phyloP scores from a whole-genome alignment of 2,888 invertebrate genomes.

The Endomychus coccineus region DNA sequence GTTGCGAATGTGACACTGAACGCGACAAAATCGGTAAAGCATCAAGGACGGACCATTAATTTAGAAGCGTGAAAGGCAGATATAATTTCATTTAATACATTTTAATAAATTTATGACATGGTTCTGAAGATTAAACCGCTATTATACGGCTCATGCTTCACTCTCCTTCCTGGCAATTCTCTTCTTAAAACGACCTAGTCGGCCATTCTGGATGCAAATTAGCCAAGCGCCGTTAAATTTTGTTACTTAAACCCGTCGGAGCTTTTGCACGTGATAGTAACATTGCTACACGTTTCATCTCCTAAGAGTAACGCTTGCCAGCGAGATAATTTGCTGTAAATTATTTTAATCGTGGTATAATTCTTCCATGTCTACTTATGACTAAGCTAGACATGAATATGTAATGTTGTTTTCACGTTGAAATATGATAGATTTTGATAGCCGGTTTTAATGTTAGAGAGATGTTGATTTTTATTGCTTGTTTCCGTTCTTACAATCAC shows the following conservation, averaged over 20 bases:
- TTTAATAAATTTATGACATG: constrained; percentile 43
- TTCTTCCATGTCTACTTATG: no score
- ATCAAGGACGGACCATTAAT: constrained; percentile 20
- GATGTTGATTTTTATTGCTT: no score
- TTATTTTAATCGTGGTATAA: no score
- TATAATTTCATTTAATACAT: constrained; percentile 42
- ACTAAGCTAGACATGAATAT: no score
- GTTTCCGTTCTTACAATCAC: no score
- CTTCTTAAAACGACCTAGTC: constrained; percentile 36
- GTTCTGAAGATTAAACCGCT: constrained; percentile 40
- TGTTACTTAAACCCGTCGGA: constrained; percentile 32
- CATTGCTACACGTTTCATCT: constrained; percentile 30
- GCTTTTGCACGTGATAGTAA: constrained; percentile 34
- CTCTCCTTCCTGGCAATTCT: constrained; percentile 36
- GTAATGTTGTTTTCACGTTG: no score
- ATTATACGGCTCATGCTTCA: constrained; percentile 41
- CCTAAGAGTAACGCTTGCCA: no score
- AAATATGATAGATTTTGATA: no score
- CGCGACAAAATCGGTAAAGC: constrained; percentile 17
- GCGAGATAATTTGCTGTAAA: no score
- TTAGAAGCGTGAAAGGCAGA: constrained; percentile 27
- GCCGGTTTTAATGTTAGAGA: no score
- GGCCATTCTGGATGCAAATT: constrained; percentile 41
- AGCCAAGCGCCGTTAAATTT: constrained; percentile 40
- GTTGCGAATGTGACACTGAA: no score